Conservation (phyloP, 2,888 invertebrate species). For the Mythimna impura region DNA sequence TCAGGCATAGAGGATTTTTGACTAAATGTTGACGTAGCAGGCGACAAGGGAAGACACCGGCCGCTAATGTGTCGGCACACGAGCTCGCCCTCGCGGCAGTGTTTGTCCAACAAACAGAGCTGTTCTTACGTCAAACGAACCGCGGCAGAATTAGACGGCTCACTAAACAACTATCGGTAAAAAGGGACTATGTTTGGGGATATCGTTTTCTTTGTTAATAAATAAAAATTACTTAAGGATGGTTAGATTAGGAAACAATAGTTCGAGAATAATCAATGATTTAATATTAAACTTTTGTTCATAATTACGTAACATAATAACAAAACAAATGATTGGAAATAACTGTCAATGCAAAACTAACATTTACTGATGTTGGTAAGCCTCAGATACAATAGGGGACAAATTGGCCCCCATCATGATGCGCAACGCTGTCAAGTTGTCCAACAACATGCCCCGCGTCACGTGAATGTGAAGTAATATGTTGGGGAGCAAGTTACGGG, state of each 20-base stretch:
- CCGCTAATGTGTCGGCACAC: conserved; percentile 61
- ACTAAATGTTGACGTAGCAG: conserved; percentile 18
- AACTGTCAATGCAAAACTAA: not conserved
- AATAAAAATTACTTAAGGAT: not conserved
- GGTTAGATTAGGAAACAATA: not conserved
- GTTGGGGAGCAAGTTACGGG: no score
- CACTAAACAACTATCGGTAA: conserved; percentile 26
- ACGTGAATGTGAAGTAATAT: no score
- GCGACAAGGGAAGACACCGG: conserved; percentile 34
- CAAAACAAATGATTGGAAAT: not conserved
- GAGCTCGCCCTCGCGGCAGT: conserved; percentile 7
- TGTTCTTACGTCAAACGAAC: conserved; percentile 46
- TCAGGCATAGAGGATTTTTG: not conserved
- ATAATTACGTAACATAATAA: conserved; percentile 1
- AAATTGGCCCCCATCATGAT: no score
- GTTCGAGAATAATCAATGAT: conserved; percentile 10
- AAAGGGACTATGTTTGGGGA: conserved; percentile 5
- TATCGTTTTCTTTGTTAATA: conserved; percentile 51
- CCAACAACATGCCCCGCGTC: no score
- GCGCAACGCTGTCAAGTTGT: no score
- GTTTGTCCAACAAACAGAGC: conserved; percentile 49
- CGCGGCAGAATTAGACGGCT: conserved; percentile 45
- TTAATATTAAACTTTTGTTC: conserved; percentile 1
- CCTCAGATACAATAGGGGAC: no score
- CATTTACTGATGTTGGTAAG: not conserved